phyloP scores from a whole-genome alignment of 2,113 vertebrate genomes.

The Grus americana region DNA sequence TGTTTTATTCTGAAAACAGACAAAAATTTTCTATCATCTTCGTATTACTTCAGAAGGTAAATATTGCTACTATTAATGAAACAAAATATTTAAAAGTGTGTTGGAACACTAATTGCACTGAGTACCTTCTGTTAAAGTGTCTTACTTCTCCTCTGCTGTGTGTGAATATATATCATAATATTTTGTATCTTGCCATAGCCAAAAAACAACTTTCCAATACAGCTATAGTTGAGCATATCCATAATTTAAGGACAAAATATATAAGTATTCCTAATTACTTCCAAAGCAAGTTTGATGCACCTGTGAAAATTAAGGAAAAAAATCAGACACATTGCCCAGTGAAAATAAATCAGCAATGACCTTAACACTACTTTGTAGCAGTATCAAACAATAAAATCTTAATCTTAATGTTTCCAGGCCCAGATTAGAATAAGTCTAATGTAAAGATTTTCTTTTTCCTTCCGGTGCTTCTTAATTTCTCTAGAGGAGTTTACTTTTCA shows the following conservation, averaged over 20 bases:
- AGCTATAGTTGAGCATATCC: neutral
- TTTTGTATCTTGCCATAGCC: neutral
- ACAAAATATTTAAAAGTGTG: neutral
- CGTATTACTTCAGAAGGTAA: neutral
- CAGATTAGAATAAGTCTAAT: neutral
- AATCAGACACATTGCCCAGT: neutral
- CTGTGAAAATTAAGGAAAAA: neutral
- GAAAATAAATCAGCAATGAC: neutral
- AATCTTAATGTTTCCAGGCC: neutral
- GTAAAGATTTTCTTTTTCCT: neutral
- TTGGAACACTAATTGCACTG: neutral
- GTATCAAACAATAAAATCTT: neutral
- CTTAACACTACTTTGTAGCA: neutral
- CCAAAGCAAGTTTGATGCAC: neutral
- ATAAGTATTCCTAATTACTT: neutral
- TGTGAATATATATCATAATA: neutral
- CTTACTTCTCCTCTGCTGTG: neutral
- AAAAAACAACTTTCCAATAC: neutral
- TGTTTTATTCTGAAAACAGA: neutral
- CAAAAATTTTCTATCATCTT: neutral
- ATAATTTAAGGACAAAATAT: neutral
- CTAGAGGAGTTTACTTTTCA: neutral
- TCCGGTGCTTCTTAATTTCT: neutral
- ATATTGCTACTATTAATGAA: neutral
- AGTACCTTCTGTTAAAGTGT: neutral